These are phyloP conservation scores for Tretioscincus oriximinensis DNA, from an alignment of 2,113 vertebrate genomes.

Conservation along the genomic window DNA sequence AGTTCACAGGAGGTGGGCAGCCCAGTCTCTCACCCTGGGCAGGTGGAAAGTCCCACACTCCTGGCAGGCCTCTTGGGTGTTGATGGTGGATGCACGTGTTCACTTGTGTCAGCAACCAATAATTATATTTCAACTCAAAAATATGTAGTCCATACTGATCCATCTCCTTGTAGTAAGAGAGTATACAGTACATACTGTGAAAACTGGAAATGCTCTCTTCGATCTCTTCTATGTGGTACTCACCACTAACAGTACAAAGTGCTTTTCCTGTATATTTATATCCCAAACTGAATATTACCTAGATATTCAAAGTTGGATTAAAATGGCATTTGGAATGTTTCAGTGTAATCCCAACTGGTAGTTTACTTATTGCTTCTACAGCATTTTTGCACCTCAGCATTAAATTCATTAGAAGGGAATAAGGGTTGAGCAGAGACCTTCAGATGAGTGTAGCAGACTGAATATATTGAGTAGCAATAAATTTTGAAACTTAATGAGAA, in stretches of 20 bases:
- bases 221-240: background rate
- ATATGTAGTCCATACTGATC: background rate
- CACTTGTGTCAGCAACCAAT: too few species aligned
- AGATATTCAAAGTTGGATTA: slow-evolving; percentile 1
- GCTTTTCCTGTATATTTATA: background rate
- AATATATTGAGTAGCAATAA: slow-evolving; percentile 1
- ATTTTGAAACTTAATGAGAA: slow-evolving; percentile 1
- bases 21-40: too few species aligned
- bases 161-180: background rate
- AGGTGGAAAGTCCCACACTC: too few species aligned
- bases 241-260: background rate
- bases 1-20: too few species aligned
- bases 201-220: background rate
- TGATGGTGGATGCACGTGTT: too few species aligned
- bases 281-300: slow-evolving; percentile 3
- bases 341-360: background rate
- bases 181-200: background rate
- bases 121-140: background rate
- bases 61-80: too few species aligned
- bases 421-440: background rate
- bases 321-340: slow-evolving; percentile 6
- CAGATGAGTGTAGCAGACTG: background rate
- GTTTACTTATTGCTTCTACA: slow-evolving; percentile 6
- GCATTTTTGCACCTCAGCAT: slow-evolving; percentile 4
- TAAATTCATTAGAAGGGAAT: background rate